Conservation (phyloP, 2,113 vertebrate genomes). For the Nansenia antarctica region DNA sequence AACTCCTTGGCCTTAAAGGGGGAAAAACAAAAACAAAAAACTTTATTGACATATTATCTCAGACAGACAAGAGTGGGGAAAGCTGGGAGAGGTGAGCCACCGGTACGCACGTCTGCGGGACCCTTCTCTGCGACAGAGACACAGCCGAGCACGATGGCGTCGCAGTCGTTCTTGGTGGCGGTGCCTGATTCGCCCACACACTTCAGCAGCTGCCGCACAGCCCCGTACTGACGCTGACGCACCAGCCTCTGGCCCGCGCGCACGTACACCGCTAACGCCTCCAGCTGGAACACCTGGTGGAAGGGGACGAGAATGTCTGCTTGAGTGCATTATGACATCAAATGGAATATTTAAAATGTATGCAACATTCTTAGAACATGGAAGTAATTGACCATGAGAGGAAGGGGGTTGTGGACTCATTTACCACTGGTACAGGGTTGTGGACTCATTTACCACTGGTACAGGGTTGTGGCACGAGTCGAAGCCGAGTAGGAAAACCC, state of each 20-base stretch:
- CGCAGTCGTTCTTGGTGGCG: constrained; percentile 88
- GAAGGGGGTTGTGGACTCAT: too few relatives aligned
- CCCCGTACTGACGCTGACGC: constrained; percentile 80
- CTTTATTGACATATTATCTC: background rate
- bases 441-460: too few relatives aligned
- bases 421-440: too few relatives aligned
- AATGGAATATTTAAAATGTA: too few relatives aligned
- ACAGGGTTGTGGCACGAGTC: too few relatives aligned
- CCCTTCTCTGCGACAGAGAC: constrained; percentile 82
- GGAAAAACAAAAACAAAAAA: background rate
- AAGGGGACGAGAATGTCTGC: too few relatives aligned
- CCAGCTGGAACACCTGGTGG: constrained; percentile 92
- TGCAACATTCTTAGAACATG: too few relatives aligned
- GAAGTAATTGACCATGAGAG: too few relatives aligned
- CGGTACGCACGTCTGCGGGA: constrained; percentile 81
- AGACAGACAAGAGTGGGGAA: background rate
- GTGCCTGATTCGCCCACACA: constrained; percentile 94
- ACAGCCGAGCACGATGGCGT: constrained; percentile 88
- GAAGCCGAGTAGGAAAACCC: too few relatives aligned
- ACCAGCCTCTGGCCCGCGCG: constrained; percentile 86
- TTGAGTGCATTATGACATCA: too few relatives aligned
- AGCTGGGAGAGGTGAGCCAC: background rate
- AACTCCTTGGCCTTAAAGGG: constrained; percentile 82
- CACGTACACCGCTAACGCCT: constrained; percentile 85
- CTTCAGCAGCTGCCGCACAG: constrained; percentile 90